Conservation (phyloP, 2,113 vertebrate species). For the Xenopus laevis region DNA sequence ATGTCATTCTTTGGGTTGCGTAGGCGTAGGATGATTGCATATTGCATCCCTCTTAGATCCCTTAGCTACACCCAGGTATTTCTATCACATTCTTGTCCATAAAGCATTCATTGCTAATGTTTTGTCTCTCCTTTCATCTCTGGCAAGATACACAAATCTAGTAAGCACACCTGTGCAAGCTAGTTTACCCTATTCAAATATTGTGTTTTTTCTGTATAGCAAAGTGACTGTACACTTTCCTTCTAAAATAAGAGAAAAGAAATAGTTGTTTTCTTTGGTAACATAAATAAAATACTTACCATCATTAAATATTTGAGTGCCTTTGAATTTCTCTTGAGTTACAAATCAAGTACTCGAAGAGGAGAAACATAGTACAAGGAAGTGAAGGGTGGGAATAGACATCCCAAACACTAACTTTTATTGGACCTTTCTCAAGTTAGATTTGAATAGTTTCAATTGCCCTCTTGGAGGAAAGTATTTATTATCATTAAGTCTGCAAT, state of each 20-base stretch:
- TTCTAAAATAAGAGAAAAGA: conserved; percentile 20
- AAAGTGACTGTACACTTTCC: conserved; percentile 29
- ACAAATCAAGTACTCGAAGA: not conserved
- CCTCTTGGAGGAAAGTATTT: no score
- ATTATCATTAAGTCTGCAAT: no score
- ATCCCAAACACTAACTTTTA: no score
- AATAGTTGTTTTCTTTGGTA: not conserved
- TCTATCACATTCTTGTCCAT: conserved; percentile 42
- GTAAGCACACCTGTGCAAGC: conserved; percentile 46
- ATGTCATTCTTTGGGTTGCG: conserved; percentile 37
- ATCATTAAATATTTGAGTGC: not conserved
- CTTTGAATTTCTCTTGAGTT: not conserved
- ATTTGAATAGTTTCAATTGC: no score
- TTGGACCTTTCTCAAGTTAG: no score
- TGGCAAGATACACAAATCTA: conserved; percentile 44
- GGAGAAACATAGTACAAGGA: no score
- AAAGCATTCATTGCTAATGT: conserved; percentile 39
- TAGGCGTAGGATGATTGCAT: conserved; percentile 37
- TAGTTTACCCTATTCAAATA: conserved; percentile 42
- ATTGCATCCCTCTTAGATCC: conserved; percentile 43
- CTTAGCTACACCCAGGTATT: conserved; percentile 39
- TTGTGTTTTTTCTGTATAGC: conserved; percentile 32
- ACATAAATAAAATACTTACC: not conserved
- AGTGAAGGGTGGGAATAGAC: no score
- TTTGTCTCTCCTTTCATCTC: conserved; percentile 44